Evolutionary conservation across 2,888 invertebrate genomes (phyloP), one percentile per base, ranked within the genome.

Genomic region (Brenthis daphne): DNA sequence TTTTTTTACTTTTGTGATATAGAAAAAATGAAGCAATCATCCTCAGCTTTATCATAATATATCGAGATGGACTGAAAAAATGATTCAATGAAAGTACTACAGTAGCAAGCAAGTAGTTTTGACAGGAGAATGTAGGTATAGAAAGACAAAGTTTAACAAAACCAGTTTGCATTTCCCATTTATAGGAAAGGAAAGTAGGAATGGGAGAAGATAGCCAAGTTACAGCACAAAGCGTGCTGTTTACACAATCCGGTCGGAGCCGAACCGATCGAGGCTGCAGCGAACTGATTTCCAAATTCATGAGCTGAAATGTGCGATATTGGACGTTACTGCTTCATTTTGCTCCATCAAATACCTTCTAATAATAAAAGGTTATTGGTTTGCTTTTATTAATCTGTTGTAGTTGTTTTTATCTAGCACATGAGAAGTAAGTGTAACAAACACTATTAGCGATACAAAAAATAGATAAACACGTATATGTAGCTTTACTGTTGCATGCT

Each of bases 301-400:
- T 79, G 81, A 82, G 75, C 78, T 80, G 81, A 80, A 80, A 79
- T 80, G 79, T 80, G 77, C 77, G 79, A 79, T 81, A 81, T 84
- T 81, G 79, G 78, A 54, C 63, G 55, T 6, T 16, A 53, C n/a
- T 29, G 67, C 76, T 76, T 76, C 65, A 16, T 63, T 24, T 29
- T 13, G 6, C 6, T 43, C 12, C 3, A 43, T 20, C 37, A 37
- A 12, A 57, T 43, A 43, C 11, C 8, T 11, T 43, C 37, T 43
- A 43, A 57, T 57, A 47, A 57, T 43, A n/a, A 20, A 16, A 8
- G 55, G 6, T 58, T 47, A 13, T 57, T 5, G 29, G 20, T 58
- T 47, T 20, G 2, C 20, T 43, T 43, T 43, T 43, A 11, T 43
- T 29, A 29, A 29, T 29, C 29, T 29, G 3, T 29, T 29, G 29